Percentiles rank a stretch among this genome's conserved stretches.
phyloP scores from a whole-genome alignment of 1,140 invertebrate genomes.

The Drosophila sucinea region DNA sequence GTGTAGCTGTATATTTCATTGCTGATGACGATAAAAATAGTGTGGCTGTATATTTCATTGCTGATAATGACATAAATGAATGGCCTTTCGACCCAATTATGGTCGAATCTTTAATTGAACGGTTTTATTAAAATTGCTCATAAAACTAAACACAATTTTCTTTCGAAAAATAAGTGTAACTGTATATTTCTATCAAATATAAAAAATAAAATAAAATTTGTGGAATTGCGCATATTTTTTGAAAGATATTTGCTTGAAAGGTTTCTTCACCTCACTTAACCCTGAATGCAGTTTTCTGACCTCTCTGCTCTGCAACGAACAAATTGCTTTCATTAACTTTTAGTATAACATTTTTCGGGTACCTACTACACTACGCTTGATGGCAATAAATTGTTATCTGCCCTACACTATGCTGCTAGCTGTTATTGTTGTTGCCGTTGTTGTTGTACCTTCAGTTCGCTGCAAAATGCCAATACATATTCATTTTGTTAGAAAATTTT shows the following conservation, averaged over 20 bases:
- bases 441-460: constrained; percentile 34
- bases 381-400: constrained; percentile 77
- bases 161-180: too few species aligned
- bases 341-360: constrained; percentile 75
- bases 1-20: neutral
- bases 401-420: constrained; percentile 48
- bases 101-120: too few species aligned
- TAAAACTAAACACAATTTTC: too few species aligned
- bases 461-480: constrained; percentile 79
- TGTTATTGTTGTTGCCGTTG: constrained; percentile 28
- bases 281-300: neutral
- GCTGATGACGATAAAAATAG: neutral
- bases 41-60: neutral
- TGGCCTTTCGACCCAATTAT: too few species aligned
- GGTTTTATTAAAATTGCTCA: too few species aligned
- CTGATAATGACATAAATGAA: neutral
- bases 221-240: too few species aligned
- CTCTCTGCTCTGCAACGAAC: constrained; percentile 37
- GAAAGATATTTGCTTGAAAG: neutral
- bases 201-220: too few species aligned
- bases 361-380: constrained; percentile 45
- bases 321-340: constrained; percentile 82
- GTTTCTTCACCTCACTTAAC: constrained; percentile 24
- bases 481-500: constrained; percentile 74
- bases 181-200: too few species aligned